Base-by-base conservation (phyloP, 2,888 invertebrate genomes). In the Drosophila yooni region DNA sequence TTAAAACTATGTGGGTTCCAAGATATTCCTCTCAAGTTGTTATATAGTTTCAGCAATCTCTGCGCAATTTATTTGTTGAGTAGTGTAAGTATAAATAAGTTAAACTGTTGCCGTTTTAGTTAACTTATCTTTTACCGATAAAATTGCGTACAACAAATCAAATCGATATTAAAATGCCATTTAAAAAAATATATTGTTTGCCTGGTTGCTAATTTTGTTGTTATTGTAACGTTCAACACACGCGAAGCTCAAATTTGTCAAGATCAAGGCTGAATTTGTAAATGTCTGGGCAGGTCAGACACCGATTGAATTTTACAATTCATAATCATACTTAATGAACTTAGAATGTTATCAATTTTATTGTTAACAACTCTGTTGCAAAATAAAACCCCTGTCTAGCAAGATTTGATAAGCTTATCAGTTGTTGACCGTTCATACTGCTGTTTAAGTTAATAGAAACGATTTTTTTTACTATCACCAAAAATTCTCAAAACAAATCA, bases 81-180 rank as follows among this genome's bases (percentile, higher is more conserved):
- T 5, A 21, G 2, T 43, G 11, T 11, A 40, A 21, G 43, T 21
- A 46, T 13, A 21, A 13, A 46, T 13, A 46, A 46, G 3, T 7
- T 46, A 3, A 25, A 3, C 21, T 46, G 3, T 46, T 46, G 13
- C 13, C 21, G 13, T 46, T 46, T 46, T 15, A 15, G 13, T 21
- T 46, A 8, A 43, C 21, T 43, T 43, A 43, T 43, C 21, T 43
- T 13, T 13, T 7, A 13, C 43, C 13, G 13, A 46, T 21, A 0
- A 21, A 1, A 46, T 21, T 46, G 3, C 21, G 13, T 13, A 21
- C 13, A 46, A 13, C 11, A 21, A 43, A 15, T 25, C 18, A 54
- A 71, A 59, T 73, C 53, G 27, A 48, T 58, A 54, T 58, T 58
- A 48, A 40, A 73, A 64, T 58, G n/a, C 11, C 58, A 46, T 43